Base-by-base conservation (phyloP, 2,888 invertebrate species). In the Lithosia quadra region DNA sequence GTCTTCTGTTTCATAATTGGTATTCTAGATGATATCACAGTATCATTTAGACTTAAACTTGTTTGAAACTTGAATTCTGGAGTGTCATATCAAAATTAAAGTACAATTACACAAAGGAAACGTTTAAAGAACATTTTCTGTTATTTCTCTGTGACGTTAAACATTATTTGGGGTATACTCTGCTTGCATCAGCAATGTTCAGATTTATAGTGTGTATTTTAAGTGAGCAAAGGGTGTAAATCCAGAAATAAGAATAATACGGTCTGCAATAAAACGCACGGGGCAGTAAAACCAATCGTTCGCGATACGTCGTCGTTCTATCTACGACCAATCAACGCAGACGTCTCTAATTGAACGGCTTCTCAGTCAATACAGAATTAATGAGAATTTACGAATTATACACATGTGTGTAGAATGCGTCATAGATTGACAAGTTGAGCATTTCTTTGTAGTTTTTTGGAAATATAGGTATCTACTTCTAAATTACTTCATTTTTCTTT, bases 261-360 rank as follows among this genome's bases (percentile, higher is more conserved):
- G 65, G 72, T 68, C 68, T 79, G 77, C 86, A 82, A 90, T 91
- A 91, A 91, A 89, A 86, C 86, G 83, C 88, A 90, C 83, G 85
- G 82, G 77, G 80, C 83, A 84, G 84, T 91, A 90, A 91, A 91
- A 77, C 75, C 73, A 74, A 77, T 75, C 77, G 76, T 76, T 84
- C 72, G 70, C 82, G 75, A 82, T 85, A 88, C 89, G 86, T 88
- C 85, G 86, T 85, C 86, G 86, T 85, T 81, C 82, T 76, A 76
- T 78, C 84, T 83, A 83, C 75, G 76, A 79, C 84, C 86, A 88
- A 89, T 91, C 88, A 89, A 85, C 77, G 77, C 80, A 81, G 85
- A 83, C 83, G 82, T 70, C 76, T 78, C 76, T 86, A 84, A 86
- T 83, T 86, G 82, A 85, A 83, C 80, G 69, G 71, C 71, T 71